Evolutionary conservation across 1,140 invertebrate species (phyloP).

Genomic region (Camponotus floridanus): DNA sequence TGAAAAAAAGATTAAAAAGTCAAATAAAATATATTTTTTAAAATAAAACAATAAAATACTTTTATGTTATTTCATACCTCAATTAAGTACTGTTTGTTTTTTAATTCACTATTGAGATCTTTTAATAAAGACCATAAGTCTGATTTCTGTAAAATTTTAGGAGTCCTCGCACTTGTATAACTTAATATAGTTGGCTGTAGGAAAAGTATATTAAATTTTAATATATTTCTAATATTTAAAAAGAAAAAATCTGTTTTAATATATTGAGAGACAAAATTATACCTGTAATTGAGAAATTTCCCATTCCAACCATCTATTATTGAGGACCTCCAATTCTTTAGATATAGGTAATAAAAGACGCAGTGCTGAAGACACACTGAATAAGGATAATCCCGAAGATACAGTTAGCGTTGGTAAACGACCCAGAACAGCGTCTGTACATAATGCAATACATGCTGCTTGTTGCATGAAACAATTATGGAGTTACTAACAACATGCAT

Average conservation of each 20-base stretch:
- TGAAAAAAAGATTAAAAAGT: slow-evolving; percentile 70
- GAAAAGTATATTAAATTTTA: slow-evolving; percentile 43
- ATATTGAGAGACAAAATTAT: neutral
- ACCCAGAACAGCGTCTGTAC: slow-evolving; percentile 74
- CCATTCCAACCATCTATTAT: slow-evolving; percentile 92
- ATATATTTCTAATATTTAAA: slow-evolving; percentile 51
- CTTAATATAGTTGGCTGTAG: slow-evolving; percentile 81
- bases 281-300: slow-evolving; percentile 90
- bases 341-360: slow-evolving; percentile 85
- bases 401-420: slow-evolving; percentile 86
- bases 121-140: slow-evolving; percentile 81
- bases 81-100: slow-evolving; percentile 83
- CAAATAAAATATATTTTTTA: slow-evolving; percentile 68
- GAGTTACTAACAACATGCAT: slow-evolving; percentile 9
- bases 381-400: slow-evolving; percentile 84
- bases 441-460: slow-evolving; percentile 50
- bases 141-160: slow-evolving; percentile 78
- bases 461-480: slow-evolving; percentile 45
- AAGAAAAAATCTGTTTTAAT: slow-evolving; percentile 31
- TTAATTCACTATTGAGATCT: slow-evolving; percentile 79
- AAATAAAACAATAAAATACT: neutral
- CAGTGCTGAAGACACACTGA: slow-evolving; percentile 87
- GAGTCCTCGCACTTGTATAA: slow-evolving; percentile 76
- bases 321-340: slow-evolving; percentile 79
- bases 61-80: slow-evolving; percentile 72